Evolutionary conservation across 2,888 invertebrate species (phyloP), one percentile per base, ranked within the genome.

Genomic region (Aelia acuminata): DNA sequence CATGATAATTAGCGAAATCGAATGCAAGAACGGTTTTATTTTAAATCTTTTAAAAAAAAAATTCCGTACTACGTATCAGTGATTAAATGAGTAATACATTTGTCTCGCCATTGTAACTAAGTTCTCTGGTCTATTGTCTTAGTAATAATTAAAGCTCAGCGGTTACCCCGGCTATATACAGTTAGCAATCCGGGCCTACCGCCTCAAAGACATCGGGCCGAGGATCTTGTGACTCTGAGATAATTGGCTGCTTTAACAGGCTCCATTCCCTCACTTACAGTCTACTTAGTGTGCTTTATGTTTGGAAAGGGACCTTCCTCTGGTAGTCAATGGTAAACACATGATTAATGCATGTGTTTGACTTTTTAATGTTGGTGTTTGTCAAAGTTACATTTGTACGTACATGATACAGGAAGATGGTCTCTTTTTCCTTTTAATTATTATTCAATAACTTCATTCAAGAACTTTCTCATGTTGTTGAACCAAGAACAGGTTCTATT

Each of bases 221-320:
- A 70, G 63, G 63, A 70, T 70, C 63, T 70, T 70, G 31, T 70
- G 35, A 70, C 63, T 70, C 57, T 70, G 35, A 70, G 31, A 70
- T 70, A 70, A 70, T 70, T 70, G 63, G 63, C 35, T 70, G 26
- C 31, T 70, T 31, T 3, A 70, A 70, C 57, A 26, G 13, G 26
- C 63, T 70, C 20, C 63, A 35, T 70, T 70, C 63, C 63, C 35
- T 70, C 35, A 18, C 31, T 26, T 70, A 7, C 5, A 3, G 63
- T 35, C n/a, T n/a, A 35, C 13, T 35, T 18, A 57, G 26, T 35
- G 1, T 35, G 31, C 63, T 35, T 70, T 18, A 63, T 5, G 63
- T 31, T 63, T 31, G 31, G 63, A 18, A 20, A 7, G 63, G 4
- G 15, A 35, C 35, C 7, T 20, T 70, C 13, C 13, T 15, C 26